A percentile compares a stretch with the other conserved stretches of the same genome.
Evolutionary conservation across 2,888 invertebrate species (phyloP).

Genomic region (Tenthredo scrophulariae): DNA sequence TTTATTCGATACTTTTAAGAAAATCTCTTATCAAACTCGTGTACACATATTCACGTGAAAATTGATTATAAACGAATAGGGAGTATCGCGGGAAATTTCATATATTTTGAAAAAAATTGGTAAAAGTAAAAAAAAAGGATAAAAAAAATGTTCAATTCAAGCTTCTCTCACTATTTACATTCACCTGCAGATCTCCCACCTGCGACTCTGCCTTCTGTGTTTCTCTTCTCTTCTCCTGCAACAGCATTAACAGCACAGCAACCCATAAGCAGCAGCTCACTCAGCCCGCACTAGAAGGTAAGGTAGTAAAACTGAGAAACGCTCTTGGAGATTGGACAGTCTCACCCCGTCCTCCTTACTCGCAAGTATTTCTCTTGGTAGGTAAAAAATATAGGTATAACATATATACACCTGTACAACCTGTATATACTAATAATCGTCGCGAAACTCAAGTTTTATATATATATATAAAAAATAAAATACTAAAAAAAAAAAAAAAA

Average conservation of each 20-base stretch:
- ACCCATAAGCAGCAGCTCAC: not conserved
- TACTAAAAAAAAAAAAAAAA: not conserved
- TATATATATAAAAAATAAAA: too few species aligned
- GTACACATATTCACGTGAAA: not conserved
- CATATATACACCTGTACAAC: not conserved
- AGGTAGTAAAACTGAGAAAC: constrained; percentile 74
- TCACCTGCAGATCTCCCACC: constrained; percentile 26
- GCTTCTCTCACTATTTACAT: constrained; percentile 17
- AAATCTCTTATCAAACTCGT: not conserved
- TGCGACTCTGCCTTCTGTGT: not conserved
- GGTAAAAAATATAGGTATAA: not conserved
- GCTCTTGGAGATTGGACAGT: constrained; percentile 76
- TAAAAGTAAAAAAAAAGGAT: not conserved
- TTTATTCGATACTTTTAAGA: not conserved
- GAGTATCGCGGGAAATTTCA: not conserved
- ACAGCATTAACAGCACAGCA: not conserved
- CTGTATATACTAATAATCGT: not conserved
- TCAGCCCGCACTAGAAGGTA: constrained; percentile 1
- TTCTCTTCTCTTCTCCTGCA: constrained; percentile 18
- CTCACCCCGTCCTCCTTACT: constrained; percentile 70
- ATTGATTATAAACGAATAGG: not conserved
- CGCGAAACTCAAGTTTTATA: not conserved
- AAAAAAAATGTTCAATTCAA: not conserved
- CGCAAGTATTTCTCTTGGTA: not conserved
- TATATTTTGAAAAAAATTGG: not conserved